phyloP scores from a whole-genome alignment of 2,113 vertebrate species.

The Campylorhamphus procurvoides region DNA sequence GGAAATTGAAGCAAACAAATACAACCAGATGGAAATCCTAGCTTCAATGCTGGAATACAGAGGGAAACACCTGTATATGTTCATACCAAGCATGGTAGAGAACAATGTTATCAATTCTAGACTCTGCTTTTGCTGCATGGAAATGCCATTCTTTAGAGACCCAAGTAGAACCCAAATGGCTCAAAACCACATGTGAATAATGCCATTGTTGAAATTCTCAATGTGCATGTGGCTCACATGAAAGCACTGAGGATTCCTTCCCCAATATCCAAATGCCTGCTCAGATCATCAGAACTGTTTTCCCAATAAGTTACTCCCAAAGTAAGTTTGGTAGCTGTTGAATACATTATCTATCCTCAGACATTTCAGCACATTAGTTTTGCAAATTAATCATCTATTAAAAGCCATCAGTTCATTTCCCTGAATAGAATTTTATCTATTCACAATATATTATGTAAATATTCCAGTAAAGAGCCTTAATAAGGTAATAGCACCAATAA shows the following conservation, averaged over 20 bases:
- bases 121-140: not conserved
- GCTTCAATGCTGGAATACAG: not conserved
- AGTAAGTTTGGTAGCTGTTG: not conserved
- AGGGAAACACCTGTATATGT: not conserved
- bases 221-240: not conserved
- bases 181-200: not conserved
- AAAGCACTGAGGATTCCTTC: not conserved
- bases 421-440: not conserved
- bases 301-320: not conserved
- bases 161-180: not conserved
- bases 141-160: not conserved
- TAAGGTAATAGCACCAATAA: not conserved
- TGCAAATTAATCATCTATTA: not conserved
- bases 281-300: not conserved
- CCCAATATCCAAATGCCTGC: not conserved
- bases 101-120: not conserved
- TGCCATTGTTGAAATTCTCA: not conserved
- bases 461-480: not conserved
- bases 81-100: not conserved
- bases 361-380: not conserved
- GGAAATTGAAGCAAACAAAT: not conserved
- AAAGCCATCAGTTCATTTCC: not conserved
- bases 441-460: not conserved
- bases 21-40: not conserved
- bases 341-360: not conserved